Evolutionary conservation across 2,888 invertebrate species (phyloP), one percentile per base, ranked within the genome.

Genomic region (Heliconius cydno): DNA sequence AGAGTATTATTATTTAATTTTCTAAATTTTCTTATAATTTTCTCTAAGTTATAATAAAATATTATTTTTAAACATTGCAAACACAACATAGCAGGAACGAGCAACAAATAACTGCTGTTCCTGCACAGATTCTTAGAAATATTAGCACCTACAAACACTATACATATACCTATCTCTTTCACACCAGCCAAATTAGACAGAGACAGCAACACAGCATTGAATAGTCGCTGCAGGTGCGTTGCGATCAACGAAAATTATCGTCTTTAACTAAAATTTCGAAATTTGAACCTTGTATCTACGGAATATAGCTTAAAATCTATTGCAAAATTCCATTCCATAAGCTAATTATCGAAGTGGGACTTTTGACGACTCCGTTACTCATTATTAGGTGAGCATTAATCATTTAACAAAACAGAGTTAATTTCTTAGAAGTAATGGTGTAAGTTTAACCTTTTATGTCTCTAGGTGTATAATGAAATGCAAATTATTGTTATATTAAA

Each of bases 301-400:
- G 0, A 9, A 60, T 79, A 82, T 77, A 68, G 76, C 30, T 38
- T 28, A 57, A 74, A 79, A 79, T 79, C 57, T 70, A 78, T 70
- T 80, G 63, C 34, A 60, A 30, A 60, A 15, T 30, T 28, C 28
- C 38, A 75, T 78, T 79, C 67, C 65, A 28, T 76, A 81, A 81
- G 81, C 79, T 84, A 83, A 84, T 84, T 85, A 85, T 85, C 81
- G 86, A 88, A 87, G 92, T 92, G 92, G 85, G 88, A 92, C 88
- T 87, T 91, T 88, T 89, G 89, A 90, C 91, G 86, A 88, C 86
- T 86, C 85, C 85, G 87, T 86, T 88, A 88, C 85, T 85, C 81
- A 85, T 85, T 86, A 85, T 84, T 83, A 83, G 83, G 84, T 84
- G 83, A 84, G 86, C 83, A 84, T 86, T 85, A 86, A 86, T 85